Percentiles rank a stretch among this genome's conserved stretches.
Conservation (phyloP, 2,113 vertebrate genomes). For the Petroica traversi region DNA sequence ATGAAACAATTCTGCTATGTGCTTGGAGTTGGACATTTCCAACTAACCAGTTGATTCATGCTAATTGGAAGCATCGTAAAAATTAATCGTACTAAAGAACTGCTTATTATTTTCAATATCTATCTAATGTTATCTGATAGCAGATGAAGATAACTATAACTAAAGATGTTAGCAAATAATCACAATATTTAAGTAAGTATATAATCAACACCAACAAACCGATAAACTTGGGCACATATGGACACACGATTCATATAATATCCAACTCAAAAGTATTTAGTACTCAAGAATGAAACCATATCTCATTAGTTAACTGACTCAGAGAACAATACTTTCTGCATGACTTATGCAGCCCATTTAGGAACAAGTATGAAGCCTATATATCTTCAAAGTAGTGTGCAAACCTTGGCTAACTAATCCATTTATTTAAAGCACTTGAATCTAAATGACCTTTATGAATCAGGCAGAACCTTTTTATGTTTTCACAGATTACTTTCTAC, state of each 20-base stretch:
- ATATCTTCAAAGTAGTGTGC: background rate
- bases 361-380: background rate
- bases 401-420: constrained; percentile 14
- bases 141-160: background rate
- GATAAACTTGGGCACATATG: background rate
- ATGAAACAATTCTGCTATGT: background rate
- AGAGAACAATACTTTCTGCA: background rate
- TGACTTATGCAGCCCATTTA: background rate
- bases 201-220: background rate
- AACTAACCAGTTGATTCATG: background rate
- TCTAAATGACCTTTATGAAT: constrained; percentile 13
- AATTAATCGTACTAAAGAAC: background rate
- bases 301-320: background rate
- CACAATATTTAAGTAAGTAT: background rate
- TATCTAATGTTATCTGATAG: background rate
- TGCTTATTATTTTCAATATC: background rate
- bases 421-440: constrained; percentile 10
- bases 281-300: background rate
- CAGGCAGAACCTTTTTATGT: background rate
- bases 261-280: background rate
- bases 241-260: background rate
- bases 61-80: background rate
- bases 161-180: background rate
- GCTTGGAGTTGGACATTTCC: background rate
- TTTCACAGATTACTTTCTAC: background rate